These are phyloP conservation scores for Mormyrops attenuatus DNA, from an alignment of 2,797 vertebrate genomes.

Conservation along the genomic window DNA sequence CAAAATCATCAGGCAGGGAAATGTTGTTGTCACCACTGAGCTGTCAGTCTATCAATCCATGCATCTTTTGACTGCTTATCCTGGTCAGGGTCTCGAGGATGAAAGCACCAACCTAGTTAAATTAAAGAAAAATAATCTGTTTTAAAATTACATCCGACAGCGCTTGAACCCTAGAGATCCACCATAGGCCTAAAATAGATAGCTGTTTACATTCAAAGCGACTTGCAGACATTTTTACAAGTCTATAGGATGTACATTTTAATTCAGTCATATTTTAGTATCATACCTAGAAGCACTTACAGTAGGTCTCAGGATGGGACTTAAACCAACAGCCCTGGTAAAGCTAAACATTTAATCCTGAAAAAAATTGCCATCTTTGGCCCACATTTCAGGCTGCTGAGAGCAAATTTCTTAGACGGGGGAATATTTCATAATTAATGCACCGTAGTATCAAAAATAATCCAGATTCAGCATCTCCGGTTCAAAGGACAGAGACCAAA, in stretches of 20 bases:
- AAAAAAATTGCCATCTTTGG: neutral
- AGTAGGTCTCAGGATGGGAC: neutral
- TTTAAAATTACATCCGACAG: neutral
- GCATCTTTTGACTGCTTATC: neutral
- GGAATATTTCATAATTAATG: neutral
- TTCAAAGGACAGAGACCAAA: neutral
- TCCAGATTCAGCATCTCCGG: neutral
- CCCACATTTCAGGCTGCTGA: neutral
- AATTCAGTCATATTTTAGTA: neutral
- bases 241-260: neutral
- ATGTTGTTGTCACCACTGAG: neutral
- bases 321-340: neutral
- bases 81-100: neutral
- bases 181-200: neutral
- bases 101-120: neutral
- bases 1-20: neutral
- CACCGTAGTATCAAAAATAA: neutral
- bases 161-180: neutral
- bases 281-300: neutral
- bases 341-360: neutral
- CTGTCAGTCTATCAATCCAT: neutral
- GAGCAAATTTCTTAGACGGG: neutral
- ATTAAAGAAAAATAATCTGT: neutral
- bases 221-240: neutral
- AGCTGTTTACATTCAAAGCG: neutral